Evolutionary conservation across 2,888 invertebrate genomes (phyloP), one percentile per base, ranked within the genome.

Genomic region (Agonopterix heracliana): DNA sequence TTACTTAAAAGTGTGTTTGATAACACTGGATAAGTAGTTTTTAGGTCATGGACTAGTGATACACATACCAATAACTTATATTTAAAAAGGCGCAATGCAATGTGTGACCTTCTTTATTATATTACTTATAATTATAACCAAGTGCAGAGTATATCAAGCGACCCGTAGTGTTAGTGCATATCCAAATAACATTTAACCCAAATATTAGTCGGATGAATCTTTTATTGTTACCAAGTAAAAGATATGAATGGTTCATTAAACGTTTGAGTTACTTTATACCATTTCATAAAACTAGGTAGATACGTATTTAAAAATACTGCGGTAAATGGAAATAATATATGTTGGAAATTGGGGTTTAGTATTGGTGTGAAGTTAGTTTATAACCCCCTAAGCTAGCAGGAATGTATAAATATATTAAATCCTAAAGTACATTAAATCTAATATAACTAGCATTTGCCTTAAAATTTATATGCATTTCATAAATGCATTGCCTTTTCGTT

Each of bases 401-500:
- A 80, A 80, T 79, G 79, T 76, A 65, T 63, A 71, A 54, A 60
- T 41, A 61, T 61, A 26, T 5, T 26, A 5, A 5, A 26, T 26
- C 26, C 26, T 26, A 26, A 26, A 26, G 7, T 26, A 26, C 26
- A 26, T 26, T 26, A 26, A 5, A 26, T 26, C 26, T 26, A 26
- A 26, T 26, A 26, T 26, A 26, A 26, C 26, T 26, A 26, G 26
- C 26, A 26, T 44, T 10, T 58, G 59, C 60, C 60, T 65, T 58
- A 50, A 59, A 41, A 59, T 69, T 26, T 26, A 26, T 5, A 74
- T 71, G 76, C 81, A 80, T 73, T 83, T 80, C 57, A 64, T 63
- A 81, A 82, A 81, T 75, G 79, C 80, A 78, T 68, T 67, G 71
- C 77, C 68, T 80, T 81, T 81, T 80, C 78, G 71, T 77, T 74